A percentile compares a stretch with the other conserved stretches of the same genome.
These are phyloP conservation scores for Anoplolepis gracilipes DNA, from an alignment of 1,140 invertebrate genomes.

Conservation along the genomic window DNA sequence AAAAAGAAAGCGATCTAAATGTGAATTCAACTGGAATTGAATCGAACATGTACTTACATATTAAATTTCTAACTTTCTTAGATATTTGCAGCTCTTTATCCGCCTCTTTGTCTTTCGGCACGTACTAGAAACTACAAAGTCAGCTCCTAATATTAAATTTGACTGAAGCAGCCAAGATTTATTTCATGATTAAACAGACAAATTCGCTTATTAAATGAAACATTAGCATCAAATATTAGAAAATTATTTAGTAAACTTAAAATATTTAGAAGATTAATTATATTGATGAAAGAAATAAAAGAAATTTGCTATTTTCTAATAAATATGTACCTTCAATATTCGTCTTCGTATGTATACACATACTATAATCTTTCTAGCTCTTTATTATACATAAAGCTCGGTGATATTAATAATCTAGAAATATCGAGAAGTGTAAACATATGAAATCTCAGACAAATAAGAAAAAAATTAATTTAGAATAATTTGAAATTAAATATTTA, in stretches of 20 bases:
- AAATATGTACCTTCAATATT: no score
- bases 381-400: no score
- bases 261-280: not conserved
- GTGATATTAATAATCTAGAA: no score
- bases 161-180: not conserved
- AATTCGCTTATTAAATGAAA: not conserved
- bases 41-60: not conserved
- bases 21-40: not conserved
- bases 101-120: not conserved
- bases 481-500: not conserved
- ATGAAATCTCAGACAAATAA: not conserved
- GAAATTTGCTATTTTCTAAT: not conserved
- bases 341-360: no score
- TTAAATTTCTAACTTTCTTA: not conserved
- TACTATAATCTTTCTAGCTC: no score
- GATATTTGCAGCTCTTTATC: not conserved
- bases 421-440: no score
- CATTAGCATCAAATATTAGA: not conserved
- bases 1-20: no score
- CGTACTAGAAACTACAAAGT: conserved; percentile 10
- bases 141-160: not conserved
- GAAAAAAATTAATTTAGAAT: not conserved
- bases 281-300: not conserved
- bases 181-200: conserved; percentile 10
- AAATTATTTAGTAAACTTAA: not conserved